Conservation (phyloP, 2,888 invertebrate genomes). For the Lamproptera curius region DNA sequence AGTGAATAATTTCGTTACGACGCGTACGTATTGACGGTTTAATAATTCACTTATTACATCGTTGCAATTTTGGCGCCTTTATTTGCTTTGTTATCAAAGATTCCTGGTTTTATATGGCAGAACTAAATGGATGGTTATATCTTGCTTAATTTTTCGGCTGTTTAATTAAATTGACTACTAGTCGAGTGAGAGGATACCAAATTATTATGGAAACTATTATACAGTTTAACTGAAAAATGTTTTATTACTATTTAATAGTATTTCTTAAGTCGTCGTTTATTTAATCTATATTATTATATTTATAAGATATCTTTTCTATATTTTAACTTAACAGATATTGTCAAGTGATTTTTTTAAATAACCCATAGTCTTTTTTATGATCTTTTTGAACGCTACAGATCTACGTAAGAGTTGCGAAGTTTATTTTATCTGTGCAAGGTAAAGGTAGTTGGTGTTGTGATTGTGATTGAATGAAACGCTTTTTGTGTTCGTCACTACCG, state of each 20-base stretch:
- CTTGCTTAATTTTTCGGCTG: constrained; percentile 14
- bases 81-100: no score
- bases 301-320: neutral
- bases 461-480: constrained; percentile 26
- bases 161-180: constrained; percentile 18
- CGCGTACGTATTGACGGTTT: no score
- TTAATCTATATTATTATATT: neutral
- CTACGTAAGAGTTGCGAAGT: neutral
- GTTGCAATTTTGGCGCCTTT: no score
- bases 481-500: constrained; percentile 32
- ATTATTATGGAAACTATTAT: neutral
- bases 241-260: neutral
- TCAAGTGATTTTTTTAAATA: neutral
- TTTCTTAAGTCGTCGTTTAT: neutral
- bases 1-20: no score
- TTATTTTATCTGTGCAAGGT: neutral
- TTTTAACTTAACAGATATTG: neutral
- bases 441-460: constrained; percentile 25
- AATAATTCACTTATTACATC: no score
- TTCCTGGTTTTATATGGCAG: no score
- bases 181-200: constrained; percentile 17
- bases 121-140: no score
- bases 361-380: neutral
- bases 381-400: constrained; percentile 7
- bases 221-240: neutral